Evolutionary conservation across 2,888 invertebrate genomes (phyloP).

Genomic region (Xanthorhoe designata): DNA sequence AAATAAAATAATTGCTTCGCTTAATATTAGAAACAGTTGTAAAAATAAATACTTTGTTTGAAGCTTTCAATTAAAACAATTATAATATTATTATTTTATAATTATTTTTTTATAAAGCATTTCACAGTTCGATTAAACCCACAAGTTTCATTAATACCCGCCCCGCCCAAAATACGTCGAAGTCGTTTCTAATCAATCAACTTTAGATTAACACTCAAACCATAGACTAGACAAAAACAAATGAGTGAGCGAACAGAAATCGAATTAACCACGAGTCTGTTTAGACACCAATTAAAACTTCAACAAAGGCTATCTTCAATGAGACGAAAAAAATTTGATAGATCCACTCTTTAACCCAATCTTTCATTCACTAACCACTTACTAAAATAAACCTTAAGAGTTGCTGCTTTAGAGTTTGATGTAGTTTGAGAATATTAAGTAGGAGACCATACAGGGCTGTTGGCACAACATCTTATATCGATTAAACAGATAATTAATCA

Average conservation of each 20-base stretch:
- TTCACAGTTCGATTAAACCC: slow-evolving; percentile 53
- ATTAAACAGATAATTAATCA: slow-evolving; percentile 86
- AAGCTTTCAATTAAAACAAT: neutral
- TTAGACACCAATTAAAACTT: slow-evolving; percentile 84
- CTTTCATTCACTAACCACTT: slow-evolving; percentile 58
- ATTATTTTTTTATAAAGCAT: slow-evolving; percentile 8
- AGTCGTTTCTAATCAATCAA: slow-evolving; percentile 80
- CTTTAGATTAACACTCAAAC: slow-evolving; percentile 76
- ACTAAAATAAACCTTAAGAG: slow-evolving; percentile 47
- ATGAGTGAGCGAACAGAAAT: slow-evolving; percentile 75
- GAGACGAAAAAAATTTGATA: slow-evolving; percentile 82
- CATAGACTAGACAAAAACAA: slow-evolving; percentile 76
- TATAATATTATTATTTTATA: too few species aligned
- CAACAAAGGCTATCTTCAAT: slow-evolving; percentile 83
- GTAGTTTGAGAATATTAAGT: slow-evolving; percentile 27
- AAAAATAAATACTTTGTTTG: neutral
- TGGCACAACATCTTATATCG: slow-evolving; percentile 86
- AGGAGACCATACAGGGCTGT: slow-evolving; percentile 78
- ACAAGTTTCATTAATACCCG: slow-evolving; percentile 60
- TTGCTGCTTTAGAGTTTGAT: slow-evolving; percentile 42
- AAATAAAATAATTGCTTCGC: too few species aligned
- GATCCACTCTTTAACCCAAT: slow-evolving; percentile 84
- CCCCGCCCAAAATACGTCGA: slow-evolving; percentile 66
- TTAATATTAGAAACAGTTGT: neutral
- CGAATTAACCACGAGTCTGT: slow-evolving; percentile 81